A percentile compares a stretch with the other conserved stretches of the same genome.
phyloP scores from a whole-genome alignment of 2,113 vertebrate species.

The Caloenas nicobarica region DNA sequence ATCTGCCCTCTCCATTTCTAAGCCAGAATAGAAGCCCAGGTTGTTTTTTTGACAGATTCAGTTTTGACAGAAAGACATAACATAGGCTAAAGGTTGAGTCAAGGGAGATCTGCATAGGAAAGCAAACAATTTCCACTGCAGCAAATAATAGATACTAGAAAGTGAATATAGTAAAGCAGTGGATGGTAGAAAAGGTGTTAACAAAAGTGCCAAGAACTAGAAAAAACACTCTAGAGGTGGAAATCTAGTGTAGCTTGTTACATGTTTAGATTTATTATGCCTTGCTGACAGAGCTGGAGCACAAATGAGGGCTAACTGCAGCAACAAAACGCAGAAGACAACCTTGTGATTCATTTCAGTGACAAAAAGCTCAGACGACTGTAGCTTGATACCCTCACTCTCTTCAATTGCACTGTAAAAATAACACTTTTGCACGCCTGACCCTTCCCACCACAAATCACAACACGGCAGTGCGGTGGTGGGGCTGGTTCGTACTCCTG shows the following conservation, averaged over 20 bases:
- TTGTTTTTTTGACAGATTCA: neutral
- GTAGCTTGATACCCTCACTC: neutral
- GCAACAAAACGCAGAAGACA: neutral
- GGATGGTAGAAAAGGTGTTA: neutral
- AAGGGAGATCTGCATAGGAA: neutral
- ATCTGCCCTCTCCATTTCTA: neutral
- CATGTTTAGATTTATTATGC: neutral
- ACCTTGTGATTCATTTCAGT: neutral
- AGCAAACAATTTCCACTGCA: neutral
- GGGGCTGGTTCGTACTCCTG: fast-evolving
- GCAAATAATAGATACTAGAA: neutral
- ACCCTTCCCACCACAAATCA: neutral
- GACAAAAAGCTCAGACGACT: neutral
- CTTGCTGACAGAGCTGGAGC: neutral
- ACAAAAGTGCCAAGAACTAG: neutral
- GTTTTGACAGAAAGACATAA: neutral
- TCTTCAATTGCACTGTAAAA: neutral
- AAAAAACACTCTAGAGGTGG: neutral
- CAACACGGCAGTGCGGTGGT: fast-evolving
- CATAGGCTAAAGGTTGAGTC: neutral
- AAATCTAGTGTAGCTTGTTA: neutral
- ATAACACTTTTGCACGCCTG: neutral
- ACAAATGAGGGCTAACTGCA: neutral
- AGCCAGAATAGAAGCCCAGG: neutral
- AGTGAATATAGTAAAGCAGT: neutral